Conservation (phyloP, 2,888 invertebrate genomes). For the Globia sparganii region DNA sequence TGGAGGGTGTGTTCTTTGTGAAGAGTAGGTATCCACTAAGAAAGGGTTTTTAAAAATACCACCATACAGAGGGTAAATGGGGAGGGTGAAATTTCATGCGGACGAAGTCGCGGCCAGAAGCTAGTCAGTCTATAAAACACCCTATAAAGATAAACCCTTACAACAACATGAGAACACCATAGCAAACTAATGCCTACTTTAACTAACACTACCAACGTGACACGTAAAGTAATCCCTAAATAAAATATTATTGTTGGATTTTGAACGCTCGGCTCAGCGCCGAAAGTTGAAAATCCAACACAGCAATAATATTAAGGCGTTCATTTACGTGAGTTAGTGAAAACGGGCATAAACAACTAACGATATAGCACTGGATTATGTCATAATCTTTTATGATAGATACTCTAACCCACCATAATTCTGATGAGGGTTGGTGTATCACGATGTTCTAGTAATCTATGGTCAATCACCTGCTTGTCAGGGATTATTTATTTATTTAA, state of each 20-base stretch:
- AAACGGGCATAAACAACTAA: conserved; percentile 10
- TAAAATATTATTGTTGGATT: neutral
- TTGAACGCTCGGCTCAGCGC: neutral
- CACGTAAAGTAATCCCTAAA: neutral
- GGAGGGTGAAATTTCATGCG: too few species aligned
- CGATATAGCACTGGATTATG: conserved; percentile 25
- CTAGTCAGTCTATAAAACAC: neutral
- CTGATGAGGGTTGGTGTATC: conserved; percentile 18
- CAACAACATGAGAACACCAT: conserved; percentile 18
- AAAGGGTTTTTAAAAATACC: too few species aligned
- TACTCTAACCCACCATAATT: conserved; percentile 8
- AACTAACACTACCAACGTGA: neutral
- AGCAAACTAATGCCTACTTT: neutral
- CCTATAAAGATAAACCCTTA: conserved; percentile 23
- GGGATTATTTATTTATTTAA: conserved; percentile 21
- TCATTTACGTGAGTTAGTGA: neutral
- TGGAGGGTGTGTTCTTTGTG: too few species aligned
- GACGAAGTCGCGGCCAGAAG: too few species aligned
- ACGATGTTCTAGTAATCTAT: conserved; percentile 30
- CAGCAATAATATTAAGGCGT: neutral
- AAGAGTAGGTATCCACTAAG: too few species aligned
- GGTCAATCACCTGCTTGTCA: neutral
- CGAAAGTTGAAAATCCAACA: neutral
- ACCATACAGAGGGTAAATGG: too few species aligned
- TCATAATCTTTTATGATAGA: conserved; percentile 48